Evolutionary conservation across 2,888 invertebrate species (phyloP).

Genomic region (Lottia gigantea): DNA sequence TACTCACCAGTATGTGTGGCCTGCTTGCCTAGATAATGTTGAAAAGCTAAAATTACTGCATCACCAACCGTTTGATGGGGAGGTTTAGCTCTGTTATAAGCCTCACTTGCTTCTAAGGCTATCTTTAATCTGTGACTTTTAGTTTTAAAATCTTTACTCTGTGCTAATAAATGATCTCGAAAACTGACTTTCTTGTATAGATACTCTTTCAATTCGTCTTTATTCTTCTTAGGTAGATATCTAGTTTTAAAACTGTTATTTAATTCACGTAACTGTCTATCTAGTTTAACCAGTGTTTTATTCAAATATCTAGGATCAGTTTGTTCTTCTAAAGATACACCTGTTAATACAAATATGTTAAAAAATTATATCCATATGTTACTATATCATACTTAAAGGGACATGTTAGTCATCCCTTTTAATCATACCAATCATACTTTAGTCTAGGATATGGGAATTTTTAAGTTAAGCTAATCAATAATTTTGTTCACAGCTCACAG

Average conservation of each 20-base stretch:
- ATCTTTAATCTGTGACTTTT: constrained; percentile 60
- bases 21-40: constrained; percentile 20
- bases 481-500: no score
- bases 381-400: no score
- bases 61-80: constrained; percentile 66
- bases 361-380: no score
- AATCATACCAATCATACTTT: no score
- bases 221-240: constrained; percentile 54
- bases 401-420: no score
- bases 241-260: constrained; percentile 58
- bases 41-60: constrained; percentile 57
- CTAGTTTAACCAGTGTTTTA: constrained; percentile 56
- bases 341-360: constrained; percentile 33
- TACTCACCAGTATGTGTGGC: background rate
- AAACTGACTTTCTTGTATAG: constrained; percentile 51
- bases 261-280: constrained; percentile 61
- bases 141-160: constrained; percentile 57
- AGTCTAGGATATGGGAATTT: no score
- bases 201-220: constrained; percentile 54
- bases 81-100: constrained; percentile 63
- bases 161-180: constrained; percentile 55
- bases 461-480: no score
- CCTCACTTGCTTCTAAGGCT: constrained; percentile 62
- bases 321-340: constrained; percentile 61
- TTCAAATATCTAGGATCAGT: constrained; percentile 59